Conservation (phyloP, 2,113 vertebrate genomes). For the Psilopsiagon aymara region DNA sequence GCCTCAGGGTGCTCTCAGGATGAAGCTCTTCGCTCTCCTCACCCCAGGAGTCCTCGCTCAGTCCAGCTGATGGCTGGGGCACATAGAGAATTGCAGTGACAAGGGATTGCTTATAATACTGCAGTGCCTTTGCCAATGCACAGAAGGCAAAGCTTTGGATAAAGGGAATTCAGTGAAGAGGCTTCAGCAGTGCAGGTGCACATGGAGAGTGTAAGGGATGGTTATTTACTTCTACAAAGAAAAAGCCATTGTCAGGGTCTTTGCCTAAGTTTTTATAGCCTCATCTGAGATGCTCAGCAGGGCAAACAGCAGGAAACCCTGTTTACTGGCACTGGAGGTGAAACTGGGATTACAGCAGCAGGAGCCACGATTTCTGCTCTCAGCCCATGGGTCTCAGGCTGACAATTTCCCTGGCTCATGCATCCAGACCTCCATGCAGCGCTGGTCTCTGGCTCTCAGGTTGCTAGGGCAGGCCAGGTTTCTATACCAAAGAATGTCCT, state of each 20-base stretch:
- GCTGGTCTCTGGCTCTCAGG: neutral
- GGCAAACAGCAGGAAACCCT: neutral
- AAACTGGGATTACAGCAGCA: neutral
- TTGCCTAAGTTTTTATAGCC: neutral
- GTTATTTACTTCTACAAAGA: neutral
- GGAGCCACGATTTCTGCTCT: neutral
- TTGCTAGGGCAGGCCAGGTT: neutral
- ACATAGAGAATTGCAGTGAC: neutral
- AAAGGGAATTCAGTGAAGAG: neutral
- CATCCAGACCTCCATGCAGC: neutral
- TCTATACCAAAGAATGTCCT: neutral
- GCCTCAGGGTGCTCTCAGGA: neutral
- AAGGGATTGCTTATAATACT: neutral
- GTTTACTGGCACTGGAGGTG: neutral
- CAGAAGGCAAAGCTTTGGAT: neutral
- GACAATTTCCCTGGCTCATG: neutral
- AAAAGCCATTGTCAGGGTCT: neutral
- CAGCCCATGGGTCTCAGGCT: fast-evolving
- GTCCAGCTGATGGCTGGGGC: neutral
- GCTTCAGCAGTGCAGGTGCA: neutral
- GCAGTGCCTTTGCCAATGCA: neutral
- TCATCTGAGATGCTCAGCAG: neutral
- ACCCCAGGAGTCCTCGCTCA: neutral
- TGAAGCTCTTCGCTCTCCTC: neutral
- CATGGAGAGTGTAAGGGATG: neutral